Percentiles rank a stretch among this genome's conserved stretches.
Conservation (phyloP, 1,140 invertebrate genomes). For the Steinernema khuongi region DNA sequence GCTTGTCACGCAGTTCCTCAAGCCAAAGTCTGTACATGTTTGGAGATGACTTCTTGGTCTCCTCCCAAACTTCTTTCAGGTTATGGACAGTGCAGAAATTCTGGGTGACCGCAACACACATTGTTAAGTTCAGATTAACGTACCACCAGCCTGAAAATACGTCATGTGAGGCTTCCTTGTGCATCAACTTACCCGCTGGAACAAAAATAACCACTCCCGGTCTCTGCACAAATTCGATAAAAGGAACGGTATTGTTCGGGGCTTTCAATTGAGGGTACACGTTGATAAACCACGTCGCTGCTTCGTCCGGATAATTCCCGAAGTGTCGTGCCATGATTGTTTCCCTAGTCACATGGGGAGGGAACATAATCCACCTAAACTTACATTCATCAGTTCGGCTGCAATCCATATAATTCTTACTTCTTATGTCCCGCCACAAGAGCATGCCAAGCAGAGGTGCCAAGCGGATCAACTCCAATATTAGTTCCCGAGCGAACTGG, state of each 20-base stretch:
- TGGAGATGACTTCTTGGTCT: constrained; percentile 86
- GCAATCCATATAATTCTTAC: constrained; percentile 58
- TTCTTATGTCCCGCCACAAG: constrained; percentile 90
- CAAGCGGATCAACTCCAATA: constrained; percentile 97
- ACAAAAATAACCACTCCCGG: constrained; percentile 75
- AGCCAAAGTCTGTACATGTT: constrained; percentile 82
- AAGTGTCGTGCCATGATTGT: constrained; percentile 87
- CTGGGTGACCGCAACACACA: constrained; percentile 91
- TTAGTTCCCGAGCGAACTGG: constrained; percentile 91
- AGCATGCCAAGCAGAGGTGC: constrained; percentile 98
- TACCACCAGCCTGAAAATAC: constrained; percentile 71
- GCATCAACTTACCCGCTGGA: neutral
- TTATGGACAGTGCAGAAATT: constrained; percentile 93
- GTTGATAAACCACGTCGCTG: constrained; percentile 92
- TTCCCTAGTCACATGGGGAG: constrained; percentile 89
- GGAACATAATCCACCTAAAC: constrained; percentile 88
- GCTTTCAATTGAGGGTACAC: constrained; percentile 81
- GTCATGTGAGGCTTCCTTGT: constrained; percentile 30
- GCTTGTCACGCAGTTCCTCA: neutral
- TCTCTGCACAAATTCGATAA: constrained; percentile 84
- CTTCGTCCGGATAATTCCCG: constrained; percentile 92
- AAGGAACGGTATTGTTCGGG: constrained; percentile 17
- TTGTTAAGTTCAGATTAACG: constrained; percentile 86
- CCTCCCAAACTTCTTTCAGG: constrained; percentile 95
- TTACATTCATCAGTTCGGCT: constrained; percentile 2